A percentile compares a stretch with the other conserved stretches of the same genome.
These are phyloP conservation scores for Coptodon bakossiorum DNA, from an alignment of 2,113 vertebrate genomes.

Conservation along the genomic window DNA sequence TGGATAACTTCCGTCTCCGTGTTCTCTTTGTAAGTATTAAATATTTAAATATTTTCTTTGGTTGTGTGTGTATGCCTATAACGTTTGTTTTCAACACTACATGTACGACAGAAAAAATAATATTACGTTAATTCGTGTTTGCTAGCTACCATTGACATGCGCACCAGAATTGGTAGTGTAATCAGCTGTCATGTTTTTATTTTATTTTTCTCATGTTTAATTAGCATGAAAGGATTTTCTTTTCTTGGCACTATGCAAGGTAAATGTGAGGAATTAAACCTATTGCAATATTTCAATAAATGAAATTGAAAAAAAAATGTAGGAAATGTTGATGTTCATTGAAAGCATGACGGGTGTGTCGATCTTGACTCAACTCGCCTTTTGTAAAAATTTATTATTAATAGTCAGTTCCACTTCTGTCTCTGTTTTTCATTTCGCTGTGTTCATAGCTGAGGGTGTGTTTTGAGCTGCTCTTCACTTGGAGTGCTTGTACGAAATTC, in stretches of 20 bases:
- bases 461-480: background rate
- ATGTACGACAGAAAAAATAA: background rate
- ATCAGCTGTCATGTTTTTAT: background rate
- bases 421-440: background rate
- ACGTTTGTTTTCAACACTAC: background rate
- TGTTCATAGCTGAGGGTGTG: background rate
- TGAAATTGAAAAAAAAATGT: background rate
- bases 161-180: too few relatives aligned
- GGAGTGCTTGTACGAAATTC: background rate
- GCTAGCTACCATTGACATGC: background rate
- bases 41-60: background rate
- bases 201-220: background rate
- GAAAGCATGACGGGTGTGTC: background rate
- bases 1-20: background rate
- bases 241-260: background rate
- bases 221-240: background rate
- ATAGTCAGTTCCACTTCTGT: background rate
- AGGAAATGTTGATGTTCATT: background rate
- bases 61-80: background rate
- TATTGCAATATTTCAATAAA: background rate
- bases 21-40: constrained; percentile 16
- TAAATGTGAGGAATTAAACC: background rate
- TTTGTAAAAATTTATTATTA: background rate
- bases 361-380: background rate
- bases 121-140: background rate